Percentiles rank a stretch among this genome's conserved stretches.
Conservation (phyloP, 2,888 invertebrate species). For the Seira ritae region DNA sequence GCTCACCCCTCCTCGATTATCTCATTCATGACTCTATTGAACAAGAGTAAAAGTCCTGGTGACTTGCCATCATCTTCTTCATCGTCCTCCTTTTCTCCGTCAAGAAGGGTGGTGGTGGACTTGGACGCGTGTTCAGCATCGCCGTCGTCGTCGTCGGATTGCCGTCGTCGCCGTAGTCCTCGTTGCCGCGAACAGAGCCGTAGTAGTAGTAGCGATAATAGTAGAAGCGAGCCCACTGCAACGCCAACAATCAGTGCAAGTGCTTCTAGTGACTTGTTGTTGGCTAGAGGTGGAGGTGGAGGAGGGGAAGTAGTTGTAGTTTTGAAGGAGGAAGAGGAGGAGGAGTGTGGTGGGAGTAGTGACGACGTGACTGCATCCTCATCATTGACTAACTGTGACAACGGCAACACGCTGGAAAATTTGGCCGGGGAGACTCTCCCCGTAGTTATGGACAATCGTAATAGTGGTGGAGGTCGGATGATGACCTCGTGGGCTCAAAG, state of each 20-base stretch:
- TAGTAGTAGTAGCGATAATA: conserved; percentile 20
- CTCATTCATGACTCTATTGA: conserved; percentile 56
- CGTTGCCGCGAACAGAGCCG: conserved; percentile 4
- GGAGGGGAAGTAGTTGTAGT: neutral
- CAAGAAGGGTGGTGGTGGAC: neutral
- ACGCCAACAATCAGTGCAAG: neutral
- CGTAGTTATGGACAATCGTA: conserved; percentile 67
- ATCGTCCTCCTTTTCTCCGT: conserved; percentile 20
- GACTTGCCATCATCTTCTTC: conserved; percentile 41
- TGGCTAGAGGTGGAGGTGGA: no score
- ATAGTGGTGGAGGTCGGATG: conserved; percentile 72
- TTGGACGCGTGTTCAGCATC: neutral
- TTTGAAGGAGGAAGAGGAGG: no score
- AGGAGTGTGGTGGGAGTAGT: neutral
- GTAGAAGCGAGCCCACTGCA: neutral
- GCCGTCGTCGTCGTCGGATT: conserved; percentile 9
- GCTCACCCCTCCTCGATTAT: neutral
- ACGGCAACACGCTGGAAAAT: conserved; percentile 40
- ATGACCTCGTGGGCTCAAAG: conserved; percentile 72
- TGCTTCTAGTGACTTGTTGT: neutral
- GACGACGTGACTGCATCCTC: neutral
- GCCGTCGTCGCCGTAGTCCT: neutral
- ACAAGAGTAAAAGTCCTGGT: conserved; percentile 39
- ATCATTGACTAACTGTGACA: neutral
- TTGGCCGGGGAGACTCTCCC: conserved; percentile 64